Evolutionary conservation across 2,888 invertebrate species (phyloP).

Genomic region (Sepiola atlantica): DNA sequence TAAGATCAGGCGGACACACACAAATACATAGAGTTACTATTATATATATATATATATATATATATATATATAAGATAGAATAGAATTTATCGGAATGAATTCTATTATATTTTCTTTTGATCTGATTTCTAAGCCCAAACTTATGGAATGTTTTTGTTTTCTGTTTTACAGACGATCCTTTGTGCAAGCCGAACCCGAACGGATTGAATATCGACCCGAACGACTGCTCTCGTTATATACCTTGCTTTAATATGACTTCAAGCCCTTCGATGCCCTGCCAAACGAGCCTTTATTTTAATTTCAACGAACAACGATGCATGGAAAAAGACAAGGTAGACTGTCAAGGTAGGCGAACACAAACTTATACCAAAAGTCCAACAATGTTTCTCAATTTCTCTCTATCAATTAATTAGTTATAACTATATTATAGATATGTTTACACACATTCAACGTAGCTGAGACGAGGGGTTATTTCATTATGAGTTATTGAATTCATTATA

Average conservation of each 20-base stretch:
- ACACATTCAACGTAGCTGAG: too few relatives aligned
- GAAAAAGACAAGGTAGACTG: background rate
- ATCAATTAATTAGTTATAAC: background rate
- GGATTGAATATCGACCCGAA: background rate
- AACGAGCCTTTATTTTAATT: background rate
- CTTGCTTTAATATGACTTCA: background rate
- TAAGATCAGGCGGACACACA: too few relatives aligned
- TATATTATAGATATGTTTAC: too few relatives aligned
- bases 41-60: too few relatives aligned
- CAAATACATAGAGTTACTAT: too few relatives aligned
- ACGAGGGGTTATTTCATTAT: too few relatives aligned
- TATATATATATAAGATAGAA: too few relatives aligned
- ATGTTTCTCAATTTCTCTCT: too few relatives aligned
- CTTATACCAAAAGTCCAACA: too few relatives aligned
- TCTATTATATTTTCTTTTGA: background rate
- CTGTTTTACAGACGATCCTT: background rate
- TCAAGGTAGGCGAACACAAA: background rate
- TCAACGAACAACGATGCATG: background rate
- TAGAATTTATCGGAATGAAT: too few relatives aligned
- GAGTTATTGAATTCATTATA: too few relatives aligned
- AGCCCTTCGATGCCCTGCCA: background rate
- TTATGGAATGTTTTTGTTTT: background rate
- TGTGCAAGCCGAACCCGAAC: background rate
- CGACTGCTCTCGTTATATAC: background rate
- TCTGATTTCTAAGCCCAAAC: background rate